Evolutionary conservation across 2,797 vertebrate species (phyloP).

Genomic region (Pipistrellus nathusii): DNA sequence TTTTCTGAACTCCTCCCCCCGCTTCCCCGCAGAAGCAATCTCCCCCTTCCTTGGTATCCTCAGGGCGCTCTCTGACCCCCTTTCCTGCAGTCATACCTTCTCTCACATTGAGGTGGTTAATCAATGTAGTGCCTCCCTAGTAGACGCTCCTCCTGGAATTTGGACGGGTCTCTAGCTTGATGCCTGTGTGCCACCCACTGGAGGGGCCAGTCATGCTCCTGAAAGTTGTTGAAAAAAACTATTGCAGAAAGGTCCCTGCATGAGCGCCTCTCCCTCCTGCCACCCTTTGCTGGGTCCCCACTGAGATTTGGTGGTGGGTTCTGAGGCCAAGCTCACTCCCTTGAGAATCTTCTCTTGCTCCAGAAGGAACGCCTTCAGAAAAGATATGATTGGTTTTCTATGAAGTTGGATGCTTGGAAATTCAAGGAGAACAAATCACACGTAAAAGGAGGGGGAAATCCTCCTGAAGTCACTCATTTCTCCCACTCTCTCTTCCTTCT

Average conservation of each 20-base stretch:
- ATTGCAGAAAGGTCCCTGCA: neutral
- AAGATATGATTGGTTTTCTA: neutral
- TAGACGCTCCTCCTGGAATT: neutral
- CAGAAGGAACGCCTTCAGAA: neutral
- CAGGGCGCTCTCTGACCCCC: neutral
- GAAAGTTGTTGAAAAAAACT: neutral
- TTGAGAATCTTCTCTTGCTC: neutral
- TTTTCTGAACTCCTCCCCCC: neutral
- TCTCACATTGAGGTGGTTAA: neutral
- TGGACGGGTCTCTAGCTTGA: neutral
- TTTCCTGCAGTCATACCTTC: neutral
- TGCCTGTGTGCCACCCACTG: rapidly evolving
- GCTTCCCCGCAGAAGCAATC: neutral
- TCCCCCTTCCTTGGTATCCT: neutral
- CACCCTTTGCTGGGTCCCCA: neutral
- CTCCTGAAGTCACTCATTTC: neutral
- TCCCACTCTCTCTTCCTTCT: neutral
- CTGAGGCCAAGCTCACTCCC: neutral
- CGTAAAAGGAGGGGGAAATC: neutral
- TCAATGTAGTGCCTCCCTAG: neutral
- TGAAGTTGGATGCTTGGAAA: slow-evolving; percentile 4
- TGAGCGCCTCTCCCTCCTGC: neutral
- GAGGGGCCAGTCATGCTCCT: neutral
- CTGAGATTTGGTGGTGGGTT: neutral
- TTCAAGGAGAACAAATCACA: neutral